Evolutionary conservation across 2,888 invertebrate genomes (phyloP).

Genomic region (Boloria selene): DNA sequence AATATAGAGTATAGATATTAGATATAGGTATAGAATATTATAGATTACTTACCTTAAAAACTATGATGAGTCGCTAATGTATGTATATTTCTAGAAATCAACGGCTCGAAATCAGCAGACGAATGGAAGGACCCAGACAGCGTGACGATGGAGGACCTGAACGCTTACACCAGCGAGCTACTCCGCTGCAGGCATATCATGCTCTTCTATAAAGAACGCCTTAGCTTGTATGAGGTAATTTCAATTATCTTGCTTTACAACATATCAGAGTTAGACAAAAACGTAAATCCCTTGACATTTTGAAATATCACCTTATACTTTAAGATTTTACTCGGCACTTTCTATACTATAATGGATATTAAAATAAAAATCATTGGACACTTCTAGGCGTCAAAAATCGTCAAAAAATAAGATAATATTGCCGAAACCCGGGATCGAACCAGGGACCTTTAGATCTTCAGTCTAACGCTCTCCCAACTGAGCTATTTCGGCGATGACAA

Average conservation of each 20-base stretch:
- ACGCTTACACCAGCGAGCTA: constrained; percentile 85
- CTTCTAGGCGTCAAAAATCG: not conserved
- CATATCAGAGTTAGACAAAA: too few species aligned
- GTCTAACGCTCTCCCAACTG: constrained; percentile 42
- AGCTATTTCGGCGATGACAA: constrained; percentile 34
- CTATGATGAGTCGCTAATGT: not conserved
- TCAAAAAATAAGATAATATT: not conserved
- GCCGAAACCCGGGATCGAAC: constrained; percentile 42
- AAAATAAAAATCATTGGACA: too few species aligned
- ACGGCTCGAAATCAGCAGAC: constrained; percentile 57
- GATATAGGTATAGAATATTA: too few species aligned
- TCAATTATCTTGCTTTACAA: not conserved
- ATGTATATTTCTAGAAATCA: constrained; percentile 57
- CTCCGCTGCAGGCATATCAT: constrained; percentile 85
- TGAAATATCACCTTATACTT: too few species aligned
- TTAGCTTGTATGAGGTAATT: constrained; percentile 86
- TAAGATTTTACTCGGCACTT: too few species aligned
- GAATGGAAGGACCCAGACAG: constrained; percentile 59
- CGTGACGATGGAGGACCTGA: constrained; percentile 76
- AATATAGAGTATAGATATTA: too few species aligned
- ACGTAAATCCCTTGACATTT: too few species aligned
- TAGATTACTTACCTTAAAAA: too few species aligned
- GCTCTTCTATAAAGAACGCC: constrained; percentile 86
- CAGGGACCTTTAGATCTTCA: constrained; percentile 41
- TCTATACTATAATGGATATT: too few species aligned